phyloP scores from a whole-genome alignment of 2,797 vertebrate genomes.

The Hapalemur alaotrensis region DNA sequence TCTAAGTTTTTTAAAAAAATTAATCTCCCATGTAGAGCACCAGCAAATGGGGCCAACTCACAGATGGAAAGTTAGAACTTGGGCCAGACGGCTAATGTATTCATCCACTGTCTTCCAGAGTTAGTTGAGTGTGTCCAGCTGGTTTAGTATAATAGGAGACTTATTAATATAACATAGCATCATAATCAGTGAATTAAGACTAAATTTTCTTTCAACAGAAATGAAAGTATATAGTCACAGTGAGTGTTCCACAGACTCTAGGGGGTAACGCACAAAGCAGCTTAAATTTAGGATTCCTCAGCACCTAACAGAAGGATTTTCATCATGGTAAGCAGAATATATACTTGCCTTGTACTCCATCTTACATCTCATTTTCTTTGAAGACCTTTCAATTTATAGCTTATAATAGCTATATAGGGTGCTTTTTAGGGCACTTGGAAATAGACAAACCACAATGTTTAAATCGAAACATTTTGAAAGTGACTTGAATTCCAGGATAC shows the following conservation, averaged over 20 bases:
- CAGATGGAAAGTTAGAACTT: conserved; percentile 57
- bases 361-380: neutral
- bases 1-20: neutral
- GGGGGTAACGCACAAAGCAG: neutral
- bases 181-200: conserved; percentile 57
- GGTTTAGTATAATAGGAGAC: conserved; percentile 48
- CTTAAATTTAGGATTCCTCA: neutral
- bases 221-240: neutral
- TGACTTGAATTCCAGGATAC: neutral
- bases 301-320: neutral
- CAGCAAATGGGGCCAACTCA: neutral
- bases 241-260: neutral
- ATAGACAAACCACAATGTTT: neutral
- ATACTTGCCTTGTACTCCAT: neutral
- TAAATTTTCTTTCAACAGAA: conserved; percentile 63
- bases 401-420: neutral
- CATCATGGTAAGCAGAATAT: neutral
- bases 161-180: conserved; percentile 58
- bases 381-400: neutral
- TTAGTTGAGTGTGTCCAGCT: conserved; percentile 73
- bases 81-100: conserved; percentile 54
- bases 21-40: neutral
- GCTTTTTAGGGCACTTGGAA: neutral
- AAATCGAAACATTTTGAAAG: conserved; percentile 15
- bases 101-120: conserved; percentile 28